Conservation (phyloP, 2,113 vertebrate genomes). For the Bufo gargarizans region DNA sequence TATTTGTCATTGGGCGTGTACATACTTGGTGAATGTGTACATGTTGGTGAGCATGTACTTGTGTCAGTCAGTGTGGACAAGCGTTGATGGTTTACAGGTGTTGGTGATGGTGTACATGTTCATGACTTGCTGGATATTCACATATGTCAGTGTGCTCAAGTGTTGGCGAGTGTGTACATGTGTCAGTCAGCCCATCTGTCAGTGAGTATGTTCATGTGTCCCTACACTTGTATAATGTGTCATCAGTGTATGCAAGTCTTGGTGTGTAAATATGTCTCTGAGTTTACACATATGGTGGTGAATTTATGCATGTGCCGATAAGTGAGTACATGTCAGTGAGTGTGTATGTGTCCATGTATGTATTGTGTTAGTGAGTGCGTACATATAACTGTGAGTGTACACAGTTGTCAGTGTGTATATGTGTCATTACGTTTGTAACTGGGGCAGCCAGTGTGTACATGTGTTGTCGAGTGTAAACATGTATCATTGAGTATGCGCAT, state of each 20-base stretch:
- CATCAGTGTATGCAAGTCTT: background rate
- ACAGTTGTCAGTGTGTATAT: background rate
- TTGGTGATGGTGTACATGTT: background rate
- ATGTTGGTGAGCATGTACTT: background rate
- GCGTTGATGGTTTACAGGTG: background rate
- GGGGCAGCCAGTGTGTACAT: background rate
- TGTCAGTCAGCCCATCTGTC: too few species aligned
- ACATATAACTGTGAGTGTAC: background rate
- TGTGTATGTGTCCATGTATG: background rate
- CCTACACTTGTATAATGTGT: background rate
- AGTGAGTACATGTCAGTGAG: background rate
- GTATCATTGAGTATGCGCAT: background rate
- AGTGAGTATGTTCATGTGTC: background rate
- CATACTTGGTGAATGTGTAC: too few species aligned
- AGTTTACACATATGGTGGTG: too few species aligned
- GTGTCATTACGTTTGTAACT: background rate
- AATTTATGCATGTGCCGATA: too few species aligned
- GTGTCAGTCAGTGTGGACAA: background rate
- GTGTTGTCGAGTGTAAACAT: background rate
- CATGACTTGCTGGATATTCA: too few species aligned
- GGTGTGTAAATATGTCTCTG: background rate
- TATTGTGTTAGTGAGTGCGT: background rate
- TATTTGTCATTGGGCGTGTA: background rate
- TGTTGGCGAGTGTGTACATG: background rate
- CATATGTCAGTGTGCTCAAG: background rate